Evolutionary conservation across 2,797 vertebrate genomes (phyloP).

Genomic region (Parauchenoglanis punctatus): DNA sequence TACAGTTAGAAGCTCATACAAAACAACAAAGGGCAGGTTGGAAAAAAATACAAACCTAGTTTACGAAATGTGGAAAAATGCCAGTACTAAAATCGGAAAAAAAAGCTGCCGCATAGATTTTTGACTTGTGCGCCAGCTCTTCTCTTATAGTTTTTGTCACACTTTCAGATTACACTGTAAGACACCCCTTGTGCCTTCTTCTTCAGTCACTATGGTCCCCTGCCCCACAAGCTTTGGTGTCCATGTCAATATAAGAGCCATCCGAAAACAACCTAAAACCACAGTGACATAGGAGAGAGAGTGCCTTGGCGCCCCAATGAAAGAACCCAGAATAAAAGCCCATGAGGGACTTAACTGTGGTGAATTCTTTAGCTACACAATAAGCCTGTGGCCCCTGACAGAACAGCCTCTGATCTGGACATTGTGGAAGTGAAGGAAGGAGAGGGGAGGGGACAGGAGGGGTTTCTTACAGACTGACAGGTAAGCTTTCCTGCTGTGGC

Average conservation of each 20-base stretch:
- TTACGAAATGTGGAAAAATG: background rate
- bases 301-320: constrained; percentile 40
- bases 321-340: constrained; percentile 54
- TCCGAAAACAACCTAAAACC: constrained; percentile 58
- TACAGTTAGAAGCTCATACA: background rate
- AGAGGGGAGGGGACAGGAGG: constrained; percentile 29
- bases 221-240: constrained; percentile 55
- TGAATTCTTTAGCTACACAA: constrained; percentile 63
- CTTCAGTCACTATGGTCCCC: constrained; percentile 26
- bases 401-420: constrained; percentile 59
- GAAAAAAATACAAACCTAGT: background rate
- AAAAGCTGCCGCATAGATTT: background rate
- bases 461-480: constrained; percentile 54
- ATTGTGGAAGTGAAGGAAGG: constrained; percentile 52
- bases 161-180: constrained; percentile 26
- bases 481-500: constrained; percentile 55
- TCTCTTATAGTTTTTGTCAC: constrained; percentile 20
- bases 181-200: constrained; percentile 31
- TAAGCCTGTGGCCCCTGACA: constrained; percentile 62
- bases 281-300: constrained; percentile 52
- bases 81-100: background rate
- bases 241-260: constrained; percentile 59
- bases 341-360: constrained; percentile 56
- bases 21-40: background rate
- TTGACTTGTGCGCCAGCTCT: background rate